Evolutionary conservation across 2,888 invertebrate genomes (phyloP).

Genomic region (Glyphotaelius pellucidus): DNA sequence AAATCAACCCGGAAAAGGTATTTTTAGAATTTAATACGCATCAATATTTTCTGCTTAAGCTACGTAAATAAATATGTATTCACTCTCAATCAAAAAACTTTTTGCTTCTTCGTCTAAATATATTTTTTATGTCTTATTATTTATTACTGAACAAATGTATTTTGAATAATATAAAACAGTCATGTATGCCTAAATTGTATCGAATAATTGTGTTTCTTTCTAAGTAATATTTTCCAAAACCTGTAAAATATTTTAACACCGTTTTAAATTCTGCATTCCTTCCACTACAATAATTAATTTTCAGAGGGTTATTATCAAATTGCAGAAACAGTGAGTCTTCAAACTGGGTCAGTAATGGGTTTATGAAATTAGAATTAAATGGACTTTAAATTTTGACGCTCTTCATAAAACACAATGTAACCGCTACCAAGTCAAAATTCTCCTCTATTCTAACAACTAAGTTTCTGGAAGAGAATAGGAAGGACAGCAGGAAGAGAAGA

Average conservation of each 20-base stretch:
- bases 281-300: neutral
- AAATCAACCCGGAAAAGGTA: too few relatives aligned
- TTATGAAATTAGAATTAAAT: slow-evolving; percentile 56
- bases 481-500: neutral
- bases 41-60: too few relatives aligned
- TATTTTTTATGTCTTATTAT: too few relatives aligned
- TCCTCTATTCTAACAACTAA: slow-evolving; percentile 30
- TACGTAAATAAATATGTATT: too few relatives aligned
- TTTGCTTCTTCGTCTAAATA: too few relatives aligned
- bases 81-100: too few relatives aligned
- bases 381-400: slow-evolving; percentile 53
- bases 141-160: too few relatives aligned
- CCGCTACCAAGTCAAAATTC: neutral
- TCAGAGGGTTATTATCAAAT: slow-evolving; percentile 1
- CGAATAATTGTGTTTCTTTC: neutral
- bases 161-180: too few relatives aligned
- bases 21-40: too few relatives aligned
- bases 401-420: slow-evolving; percentile 47
- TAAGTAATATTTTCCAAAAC: too few relatives aligned
- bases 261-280: neutral
- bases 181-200: neutral
- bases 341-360: slow-evolving; percentile 9
- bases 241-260: too few relatives aligned
- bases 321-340: neutral
- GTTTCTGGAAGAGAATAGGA: neutral